phyloP scores from a whole-genome alignment of 2,888 invertebrate genomes.

The Polymixis lichenea region DNA sequence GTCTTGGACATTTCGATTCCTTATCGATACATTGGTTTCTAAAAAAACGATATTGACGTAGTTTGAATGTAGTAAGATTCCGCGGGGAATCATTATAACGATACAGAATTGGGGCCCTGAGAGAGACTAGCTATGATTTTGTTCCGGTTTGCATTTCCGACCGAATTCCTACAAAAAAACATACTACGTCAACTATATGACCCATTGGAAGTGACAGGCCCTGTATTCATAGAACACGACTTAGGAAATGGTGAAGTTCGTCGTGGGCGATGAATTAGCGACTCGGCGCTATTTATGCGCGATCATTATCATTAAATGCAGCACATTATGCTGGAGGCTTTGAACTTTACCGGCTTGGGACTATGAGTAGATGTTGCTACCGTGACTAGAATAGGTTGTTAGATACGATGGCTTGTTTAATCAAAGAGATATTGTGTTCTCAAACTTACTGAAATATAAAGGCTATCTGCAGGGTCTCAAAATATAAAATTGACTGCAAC shows the following conservation, averaged over 20 bases:
- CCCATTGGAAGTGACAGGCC: neutral
- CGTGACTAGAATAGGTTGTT: slow-evolving; percentile 26
- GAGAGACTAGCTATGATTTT: too few relatives aligned
- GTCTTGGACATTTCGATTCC: too few relatives aligned
- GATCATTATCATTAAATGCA: slow-evolving; percentile 64
- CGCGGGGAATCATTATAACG: too few relatives aligned
- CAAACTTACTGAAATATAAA: neutral
- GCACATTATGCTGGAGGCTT: slow-evolving; percentile 53
- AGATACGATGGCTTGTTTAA: slow-evolving; percentile 12
- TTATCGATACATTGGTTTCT: too few relatives aligned
- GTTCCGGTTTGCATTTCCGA: neutral
- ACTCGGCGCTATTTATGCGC: slow-evolving; percentile 49
- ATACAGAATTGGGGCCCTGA: too few relatives aligned
- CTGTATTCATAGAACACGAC: slow-evolving; percentile 2
- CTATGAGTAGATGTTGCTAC: slow-evolving; percentile 38
- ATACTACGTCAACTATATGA: neutral
- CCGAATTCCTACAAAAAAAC: neutral
- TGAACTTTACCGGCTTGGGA: slow-evolving; percentile 51
- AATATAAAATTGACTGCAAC: too few relatives aligned
- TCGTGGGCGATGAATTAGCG: slow-evolving; percentile 62
- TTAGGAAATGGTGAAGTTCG: slow-evolving; percentile 21
- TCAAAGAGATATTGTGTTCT: neutral
- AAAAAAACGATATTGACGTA: too few relatives aligned
- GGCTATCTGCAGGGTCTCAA: too few relatives aligned
- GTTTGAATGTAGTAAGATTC: too few relatives aligned